phyloP scores from a whole-genome alignment of 1,140 invertebrate genomes.

The Eumeta japonica region DNA sequence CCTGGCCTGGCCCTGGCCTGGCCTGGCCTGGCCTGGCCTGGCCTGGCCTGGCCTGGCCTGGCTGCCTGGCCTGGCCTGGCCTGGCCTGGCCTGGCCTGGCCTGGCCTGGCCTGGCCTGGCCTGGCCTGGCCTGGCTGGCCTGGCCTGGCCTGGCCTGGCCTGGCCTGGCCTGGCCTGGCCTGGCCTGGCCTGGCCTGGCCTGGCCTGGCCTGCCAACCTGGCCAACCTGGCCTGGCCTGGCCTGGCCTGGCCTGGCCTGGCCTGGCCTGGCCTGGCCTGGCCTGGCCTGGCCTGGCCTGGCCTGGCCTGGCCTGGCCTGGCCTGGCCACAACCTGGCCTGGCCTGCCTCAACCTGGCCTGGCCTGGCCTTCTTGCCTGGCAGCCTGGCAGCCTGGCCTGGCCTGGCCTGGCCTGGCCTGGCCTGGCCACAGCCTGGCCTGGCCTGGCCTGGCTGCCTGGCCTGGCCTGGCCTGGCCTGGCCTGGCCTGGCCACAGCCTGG shows the following conservation, averaged over 20 bases:
- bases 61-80: too few relatives aligned
- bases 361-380: not conserved
- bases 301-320: slow-evolving; percentile 1
- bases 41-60: too few relatives aligned
- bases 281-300: slow-evolving; percentile 1
- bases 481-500: too few relatives aligned
- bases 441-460: too few relatives aligned
- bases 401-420: slow-evolving; percentile 14
- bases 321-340: not conserved
- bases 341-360: not conserved
- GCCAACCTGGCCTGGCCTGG: slow-evolving; percentile 3
- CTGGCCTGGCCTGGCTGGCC: too few relatives aligned
- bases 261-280: slow-evolving; percentile 3
- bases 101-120: slow-evolving; percentile 1
- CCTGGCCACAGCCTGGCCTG: too few relatives aligned
- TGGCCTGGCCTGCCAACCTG: not conserved
- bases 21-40: too few relatives aligned
- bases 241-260: slow-evolving; percentile 2
- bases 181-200: slow-evolving; percentile 1
- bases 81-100: slow-evolving; percentile 1
- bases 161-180: slow-evolving; percentile 1
- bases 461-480: too few relatives aligned
- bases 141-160: slow-evolving; percentile 1
- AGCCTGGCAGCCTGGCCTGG: slow-evolving; percentile 6
- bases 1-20: too few relatives aligned